A percentile compares a stretch with the other conserved stretches of the same genome.
Conservation (phyloP, 2,113 vertebrate genomes). For the Gadus chalcogrammus region DNA sequence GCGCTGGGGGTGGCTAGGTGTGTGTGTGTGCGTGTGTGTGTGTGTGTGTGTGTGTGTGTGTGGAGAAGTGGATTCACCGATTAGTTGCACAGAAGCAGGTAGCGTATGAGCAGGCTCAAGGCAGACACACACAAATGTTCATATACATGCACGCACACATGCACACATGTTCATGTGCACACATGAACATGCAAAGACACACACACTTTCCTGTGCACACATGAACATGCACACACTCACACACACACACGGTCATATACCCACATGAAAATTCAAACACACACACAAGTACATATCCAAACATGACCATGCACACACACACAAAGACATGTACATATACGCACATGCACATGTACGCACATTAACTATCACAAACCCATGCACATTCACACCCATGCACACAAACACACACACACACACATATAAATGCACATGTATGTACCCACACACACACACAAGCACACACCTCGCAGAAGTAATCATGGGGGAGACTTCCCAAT, state of each 20-base stretch:
- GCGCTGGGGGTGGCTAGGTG: slow-evolving; percentile 13
- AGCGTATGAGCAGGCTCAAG: not conserved
- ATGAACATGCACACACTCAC: no score
- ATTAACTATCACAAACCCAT: slow-evolving; percentile 2
- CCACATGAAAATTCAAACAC: no score
- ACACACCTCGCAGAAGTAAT: not conserved
- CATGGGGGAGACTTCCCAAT: slow-evolving; percentile 54
- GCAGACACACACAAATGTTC: not conserved
- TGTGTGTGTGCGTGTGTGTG: not conserved
- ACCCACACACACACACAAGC: slow-evolving; percentile 26
- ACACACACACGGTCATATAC: no score
- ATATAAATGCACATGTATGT: slow-evolving; percentile 14
- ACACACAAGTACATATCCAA: no score
- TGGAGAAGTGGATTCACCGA: no score
- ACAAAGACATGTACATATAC: slow-evolving; percentile 16
- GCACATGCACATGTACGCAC: slow-evolving; percentile 15
- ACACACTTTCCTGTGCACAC: no score
- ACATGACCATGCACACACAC: no score
- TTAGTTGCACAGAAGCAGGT: no score
- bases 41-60: slow-evolving; percentile 1
- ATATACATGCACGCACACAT: not conserved
- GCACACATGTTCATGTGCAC: no score
- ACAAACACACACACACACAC: slow-evolving; percentile 25
- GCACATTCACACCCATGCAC: slow-evolving; percentile 21
- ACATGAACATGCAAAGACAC: no score